Percentiles rank a stretch among this genome's conserved stretches.
phyloP scores from a whole-genome alignment of 2,888 invertebrate species.

The Romanomermis culicivorax region DNA sequence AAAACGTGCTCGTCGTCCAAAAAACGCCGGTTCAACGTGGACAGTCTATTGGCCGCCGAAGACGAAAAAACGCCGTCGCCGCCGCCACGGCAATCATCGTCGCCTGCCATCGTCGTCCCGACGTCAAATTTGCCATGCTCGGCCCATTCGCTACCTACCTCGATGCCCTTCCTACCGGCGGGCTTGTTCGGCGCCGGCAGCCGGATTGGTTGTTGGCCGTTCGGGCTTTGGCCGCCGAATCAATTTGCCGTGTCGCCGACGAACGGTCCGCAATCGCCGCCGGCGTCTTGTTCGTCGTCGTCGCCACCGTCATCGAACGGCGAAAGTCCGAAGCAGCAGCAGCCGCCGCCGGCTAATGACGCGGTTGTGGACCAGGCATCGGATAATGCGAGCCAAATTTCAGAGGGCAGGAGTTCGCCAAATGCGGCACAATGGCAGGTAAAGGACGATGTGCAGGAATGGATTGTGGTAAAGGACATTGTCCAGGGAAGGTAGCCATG shows the following conservation, averaged over 20 bases:
- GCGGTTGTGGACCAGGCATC: too few relatives aligned
- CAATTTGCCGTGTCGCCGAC: neutral
- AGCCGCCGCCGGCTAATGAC: too few relatives aligned
- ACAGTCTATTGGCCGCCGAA: conserved; percentile 52
- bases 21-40: conserved; percentile 80
- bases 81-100: too few relatives aligned
- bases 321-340: too few relatives aligned
- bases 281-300: neutral
- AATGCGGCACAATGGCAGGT: too few relatives aligned
- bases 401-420: too few relatives aligned
- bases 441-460: too few relatives aligned
- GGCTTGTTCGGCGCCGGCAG: neutral
- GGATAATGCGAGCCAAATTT: too few relatives aligned
- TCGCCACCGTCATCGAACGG: too few relatives aligned
- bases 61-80: neutral
- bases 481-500: too few relatives aligned
- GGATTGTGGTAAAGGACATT: too few relatives aligned
- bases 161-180: neutral
- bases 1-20: conserved; percentile 27
- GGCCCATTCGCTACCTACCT: neutral
- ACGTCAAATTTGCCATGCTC: neutral
- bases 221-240: neutral
- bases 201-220: neutral
- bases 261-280: neutral
- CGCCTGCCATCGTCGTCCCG: too few relatives aligned